Evolutionary conservation across 1,140 invertebrate genomes (phyloP).

Genomic region (Cryptotermes secundus): DNA sequence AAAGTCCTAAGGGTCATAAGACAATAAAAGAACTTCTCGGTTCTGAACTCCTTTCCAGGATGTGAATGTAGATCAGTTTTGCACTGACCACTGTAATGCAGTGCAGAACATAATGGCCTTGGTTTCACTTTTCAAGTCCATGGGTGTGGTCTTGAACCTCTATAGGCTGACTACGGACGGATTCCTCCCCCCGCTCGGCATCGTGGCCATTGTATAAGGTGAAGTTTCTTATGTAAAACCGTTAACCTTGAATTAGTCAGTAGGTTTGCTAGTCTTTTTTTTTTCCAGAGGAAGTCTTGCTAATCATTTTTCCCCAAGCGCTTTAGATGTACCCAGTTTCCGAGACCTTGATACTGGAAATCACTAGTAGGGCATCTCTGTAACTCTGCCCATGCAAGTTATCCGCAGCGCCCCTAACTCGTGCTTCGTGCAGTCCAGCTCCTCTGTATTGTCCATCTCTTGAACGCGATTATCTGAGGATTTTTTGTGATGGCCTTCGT

Average conservation of each 20-base stretch:
- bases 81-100: neutral
- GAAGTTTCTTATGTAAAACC: neutral
- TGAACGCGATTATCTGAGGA: too few relatives aligned
- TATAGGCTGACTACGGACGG: neutral
- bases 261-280: neutral
- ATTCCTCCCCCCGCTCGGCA: neutral
- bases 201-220: neutral
- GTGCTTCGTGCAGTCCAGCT: too few relatives aligned
- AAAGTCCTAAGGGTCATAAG: too few relatives aligned
- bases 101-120: neutral
- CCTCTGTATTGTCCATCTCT: too few relatives aligned
- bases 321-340: too few relatives aligned
- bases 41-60: neutral
- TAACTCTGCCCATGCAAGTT: too few relatives aligned
- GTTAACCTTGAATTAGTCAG: neutral
- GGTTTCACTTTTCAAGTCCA: conserved; percentile 1
- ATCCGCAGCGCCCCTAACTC: too few relatives aligned
- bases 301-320: too few relatives aligned
- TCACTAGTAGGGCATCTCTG: too few relatives aligned
- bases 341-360: too few relatives aligned
- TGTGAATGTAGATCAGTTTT: neutral
- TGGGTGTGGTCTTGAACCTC: conserved; percentile 3
- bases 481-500: too few relatives aligned
- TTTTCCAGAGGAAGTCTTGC: neutral
- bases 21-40: neutral